These are phyloP conservation scores for Lithophane socia DNA, from an alignment of 2,888 invertebrate species.

Conservation along the genomic window DNA sequence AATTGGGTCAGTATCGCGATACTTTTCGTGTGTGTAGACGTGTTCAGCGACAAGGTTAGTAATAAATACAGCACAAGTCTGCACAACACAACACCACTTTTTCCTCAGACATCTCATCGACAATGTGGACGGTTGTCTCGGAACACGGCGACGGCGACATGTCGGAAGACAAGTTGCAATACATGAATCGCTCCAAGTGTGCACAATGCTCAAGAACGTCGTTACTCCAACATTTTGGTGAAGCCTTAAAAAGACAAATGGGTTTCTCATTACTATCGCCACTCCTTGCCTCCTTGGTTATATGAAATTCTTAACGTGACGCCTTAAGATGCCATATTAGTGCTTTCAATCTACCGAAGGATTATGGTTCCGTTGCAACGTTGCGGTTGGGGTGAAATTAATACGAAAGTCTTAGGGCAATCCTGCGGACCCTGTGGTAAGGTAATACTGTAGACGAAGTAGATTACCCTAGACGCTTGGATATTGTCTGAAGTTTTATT, in stretches of 20 bases:
- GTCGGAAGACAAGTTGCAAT: neutral
- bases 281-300: slow-evolving; percentile 67
- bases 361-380: slow-evolving; percentile 59
- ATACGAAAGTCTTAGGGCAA: slow-evolving; percentile 51
- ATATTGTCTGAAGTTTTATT: slow-evolving; percentile 5
- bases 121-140: neutral
- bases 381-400: slow-evolving; percentile 62
- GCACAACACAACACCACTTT: neutral
- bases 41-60: neutral
- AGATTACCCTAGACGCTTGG: slow-evolving; percentile 8
- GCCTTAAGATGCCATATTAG: slow-evolving; percentile 76
- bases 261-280: slow-evolving; percentile 80
- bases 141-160: neutral
- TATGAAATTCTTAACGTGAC: slow-evolving; percentile 76
- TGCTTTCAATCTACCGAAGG: slow-evolving; percentile 72
- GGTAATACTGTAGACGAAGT: slow-evolving; percentile 20
- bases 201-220: slow-evolving; percentile 28
- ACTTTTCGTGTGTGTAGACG: neutral
- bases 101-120: neutral
- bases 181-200: neutral
- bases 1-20: neutral
- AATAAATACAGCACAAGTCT: neutral
- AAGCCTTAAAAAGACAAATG: slow-evolving; percentile 84
- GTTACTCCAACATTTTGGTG: slow-evolving; percentile 73
- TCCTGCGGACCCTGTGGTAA: slow-evolving; percentile 30